Evolutionary conservation across 2,113 vertebrate genomes (phyloP).

Genomic region (Gymnogyps californianus): DNA sequence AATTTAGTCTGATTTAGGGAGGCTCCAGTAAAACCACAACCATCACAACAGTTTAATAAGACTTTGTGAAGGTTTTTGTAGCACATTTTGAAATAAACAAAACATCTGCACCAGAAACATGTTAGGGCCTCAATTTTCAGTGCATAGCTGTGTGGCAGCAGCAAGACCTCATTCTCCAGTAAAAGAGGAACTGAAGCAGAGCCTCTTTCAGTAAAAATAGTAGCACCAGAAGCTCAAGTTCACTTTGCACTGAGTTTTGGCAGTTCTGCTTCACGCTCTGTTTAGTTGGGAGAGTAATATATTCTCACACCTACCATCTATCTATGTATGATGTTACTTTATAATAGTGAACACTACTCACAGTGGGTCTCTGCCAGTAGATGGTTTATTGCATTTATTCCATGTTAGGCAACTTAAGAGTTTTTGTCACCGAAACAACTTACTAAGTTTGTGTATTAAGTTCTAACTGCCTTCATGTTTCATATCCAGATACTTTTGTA

Average conservation of each 20-base stretch:
- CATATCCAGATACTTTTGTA: not conserved
- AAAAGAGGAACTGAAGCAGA: conserved; percentile 15
- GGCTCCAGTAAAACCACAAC: not conserved
- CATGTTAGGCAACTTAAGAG: not conserved
- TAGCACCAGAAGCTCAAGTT: not conserved
- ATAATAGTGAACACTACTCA: not conserved
- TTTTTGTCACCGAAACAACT: not conserved
- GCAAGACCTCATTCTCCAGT: not conserved
- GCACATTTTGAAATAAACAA: not conserved
- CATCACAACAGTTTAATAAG: not conserved
- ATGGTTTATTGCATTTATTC: not conserved
- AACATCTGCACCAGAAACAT: not conserved
- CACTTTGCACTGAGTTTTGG: not conserved
- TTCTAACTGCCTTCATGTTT: not conserved
- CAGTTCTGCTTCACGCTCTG: not conserved
- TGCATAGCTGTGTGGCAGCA: not conserved
- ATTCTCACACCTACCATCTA: not conserved
- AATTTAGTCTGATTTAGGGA: not conserved
- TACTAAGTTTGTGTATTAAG: not conserved
- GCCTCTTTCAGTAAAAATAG: not conserved
- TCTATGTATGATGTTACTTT: not conserved
- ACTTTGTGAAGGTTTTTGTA: not conserved
- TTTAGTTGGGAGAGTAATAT: not conserved
- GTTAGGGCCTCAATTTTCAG: not conserved
- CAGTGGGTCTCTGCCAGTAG: not conserved